Evolutionary conservation across 30 jellyfish, hydroid and myxozoan genomes (phyloP).

Genomic region (Aurelia aurita complex sp. Pacific): DNA sequence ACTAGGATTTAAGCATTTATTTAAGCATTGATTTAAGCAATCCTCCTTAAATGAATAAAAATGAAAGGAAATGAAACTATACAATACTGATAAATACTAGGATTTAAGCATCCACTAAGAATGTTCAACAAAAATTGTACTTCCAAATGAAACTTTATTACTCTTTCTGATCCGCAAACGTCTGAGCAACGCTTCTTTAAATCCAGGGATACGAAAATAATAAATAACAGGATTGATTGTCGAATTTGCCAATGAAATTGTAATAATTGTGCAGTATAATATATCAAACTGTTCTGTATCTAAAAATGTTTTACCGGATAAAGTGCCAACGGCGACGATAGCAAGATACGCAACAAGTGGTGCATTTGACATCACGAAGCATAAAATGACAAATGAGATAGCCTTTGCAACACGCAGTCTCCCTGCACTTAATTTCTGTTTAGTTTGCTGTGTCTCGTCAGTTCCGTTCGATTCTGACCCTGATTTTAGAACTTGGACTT

Average conservation of each 20-base stretch:
- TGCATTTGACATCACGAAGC: constrained; percentile 37
- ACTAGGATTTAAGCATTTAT: no score
- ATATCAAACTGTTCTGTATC: constrained; percentile 1
- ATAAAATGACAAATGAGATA: constrained; percentile 6
- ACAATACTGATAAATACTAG: no score
- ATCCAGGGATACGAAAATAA: constrained; percentile 69
- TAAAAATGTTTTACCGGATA: constrained; percentile 12
- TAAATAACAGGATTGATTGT: constrained; percentile 80
- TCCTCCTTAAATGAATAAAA: no score
- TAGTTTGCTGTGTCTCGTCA: background rate
- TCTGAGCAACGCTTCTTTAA: constrained; percentile 25
- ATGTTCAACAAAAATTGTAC: constrained; percentile 2
- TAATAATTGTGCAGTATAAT: constrained; percentile 19
- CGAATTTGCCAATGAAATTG: constrained; percentile 64
- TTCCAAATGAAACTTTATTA: constrained; percentile 6
- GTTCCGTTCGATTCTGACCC: background rate
- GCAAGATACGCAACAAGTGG: constrained; percentile 62
- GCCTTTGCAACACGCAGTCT: constrained; percentile 58
- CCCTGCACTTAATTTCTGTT: background rate
- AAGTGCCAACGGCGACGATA: constrained; percentile 6
- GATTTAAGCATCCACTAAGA: no score
- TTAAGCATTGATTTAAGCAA: no score
- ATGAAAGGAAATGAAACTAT: no score
- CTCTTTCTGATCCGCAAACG: background rate
- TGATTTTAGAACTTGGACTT: constrained; percentile 11